Evolutionary conservation across 2,113 vertebrate species (phyloP).

Genomic region (Urocolius indicus): DNA sequence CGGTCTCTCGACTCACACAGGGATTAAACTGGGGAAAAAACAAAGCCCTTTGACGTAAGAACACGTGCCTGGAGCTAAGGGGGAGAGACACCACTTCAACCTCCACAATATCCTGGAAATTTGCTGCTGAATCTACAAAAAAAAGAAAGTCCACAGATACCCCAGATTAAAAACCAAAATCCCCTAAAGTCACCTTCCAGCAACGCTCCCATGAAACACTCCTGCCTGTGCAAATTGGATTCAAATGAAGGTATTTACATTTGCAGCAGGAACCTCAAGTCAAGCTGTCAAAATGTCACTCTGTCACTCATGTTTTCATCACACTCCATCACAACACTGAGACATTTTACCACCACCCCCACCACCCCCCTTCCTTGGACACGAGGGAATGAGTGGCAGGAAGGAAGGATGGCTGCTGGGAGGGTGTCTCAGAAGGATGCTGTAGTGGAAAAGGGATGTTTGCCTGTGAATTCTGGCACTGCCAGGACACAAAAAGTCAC

Average conservation of each 20-base stretch:
- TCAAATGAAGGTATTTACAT: conserved; percentile 70
- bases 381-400: conserved; percentile 41
- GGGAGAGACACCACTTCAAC: background rate
- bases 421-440: conserved; percentile 14
- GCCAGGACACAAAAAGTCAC: conserved; percentile 56
- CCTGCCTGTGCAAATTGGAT: conserved; percentile 46
- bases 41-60: background rate
- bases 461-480: conserved; percentile 53
- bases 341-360: background rate
- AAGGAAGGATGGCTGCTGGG: conserved; percentile 28
- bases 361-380: background rate
- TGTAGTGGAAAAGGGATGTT: conserved; percentile 35
- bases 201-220: conserved; percentile 1
- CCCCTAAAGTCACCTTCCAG: conserved; percentile 28
- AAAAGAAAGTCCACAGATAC: background rate
- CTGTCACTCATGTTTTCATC: conserved; percentile 64
- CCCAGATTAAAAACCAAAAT: background rate
- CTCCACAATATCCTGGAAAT: background rate
- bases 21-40: conserved; percentile 1
- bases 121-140: background rate
- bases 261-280: conserved; percentile 54
- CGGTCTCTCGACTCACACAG: background rate
- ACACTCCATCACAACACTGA: conserved; percentile 44
- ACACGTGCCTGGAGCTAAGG: background rate
- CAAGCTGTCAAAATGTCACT: conserved; percentile 67